Base-by-base conservation (phyloP, 2,888 invertebrate species). In the Linyphia triangularis region DNA sequence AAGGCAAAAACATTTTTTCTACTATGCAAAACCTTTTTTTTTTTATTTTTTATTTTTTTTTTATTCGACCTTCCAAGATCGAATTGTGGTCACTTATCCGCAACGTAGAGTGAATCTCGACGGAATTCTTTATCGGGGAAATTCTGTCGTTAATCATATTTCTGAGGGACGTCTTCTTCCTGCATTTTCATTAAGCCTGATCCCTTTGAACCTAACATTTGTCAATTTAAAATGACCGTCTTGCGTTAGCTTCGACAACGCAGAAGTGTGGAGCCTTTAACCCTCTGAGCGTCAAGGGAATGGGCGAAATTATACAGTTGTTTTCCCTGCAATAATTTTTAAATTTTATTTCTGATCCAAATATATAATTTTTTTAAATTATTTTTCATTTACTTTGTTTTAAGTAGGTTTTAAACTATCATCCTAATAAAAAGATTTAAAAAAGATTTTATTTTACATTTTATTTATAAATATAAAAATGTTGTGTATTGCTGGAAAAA, bases 181-280 rank as follows among this genome's bases (percentile, higher is more conserved):
- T 51, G n/a, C 51, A n/a, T 51, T n/a, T n/a, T 51, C 51, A 51
- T 51, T 51, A 75, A 33, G 59, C 75, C n/a, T 75, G 75, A 75
- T 19, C 59, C 30, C 30, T 22, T 5, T 22, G 59, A 19, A 75
- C 75, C 30, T 75, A 19, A 33, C 30, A 72, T 51, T 72, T 51
- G 28, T 24, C 1, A 26, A 63, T 10, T 24, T 63, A 7, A 63
- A 33, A 7, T 30, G 33, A 67, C 13, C 51, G 33, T 67, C 19
- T n/a, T 30, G 16, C 67, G n/a, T 63, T 63, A 16, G 13, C 13
- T 24, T 13, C 63, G 30, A 67, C 19, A 67, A 67, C 19, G 16
- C n/a, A 67, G 67, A 67, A 67, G 30, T n/a, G 30, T 33, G 67
- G 67, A 67, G 67, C 67, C 67, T 7, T n/a, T 16, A 26, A n/a